Evolutionary conservation across 1,140 invertebrate genomes (phyloP).

Genomic region (Lerema accius): DNA sequence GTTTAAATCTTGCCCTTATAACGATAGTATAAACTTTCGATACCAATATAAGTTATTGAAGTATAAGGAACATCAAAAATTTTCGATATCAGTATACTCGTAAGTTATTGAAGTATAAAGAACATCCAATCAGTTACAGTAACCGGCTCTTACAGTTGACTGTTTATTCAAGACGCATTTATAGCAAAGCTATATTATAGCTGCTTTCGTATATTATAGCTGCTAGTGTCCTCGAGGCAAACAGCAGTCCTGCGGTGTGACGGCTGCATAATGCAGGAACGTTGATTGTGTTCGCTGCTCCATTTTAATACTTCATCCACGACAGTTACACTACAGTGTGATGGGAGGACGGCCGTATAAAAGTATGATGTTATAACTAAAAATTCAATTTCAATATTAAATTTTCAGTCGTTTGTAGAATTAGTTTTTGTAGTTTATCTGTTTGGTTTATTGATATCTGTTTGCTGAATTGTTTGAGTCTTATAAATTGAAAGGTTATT

Average conservation of each 20-base stretch:
- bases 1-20: too few species aligned
- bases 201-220: neutral
- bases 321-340: constrained; percentile 18
- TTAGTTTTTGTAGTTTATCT: neutral
- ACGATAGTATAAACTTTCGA: too few species aligned
- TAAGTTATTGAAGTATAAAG: too few species aligned
- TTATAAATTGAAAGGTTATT: neutral
- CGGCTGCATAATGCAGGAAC: constrained; percentile 23
- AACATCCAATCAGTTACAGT: too few species aligned
- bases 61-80: too few species aligned
- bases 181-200: neutral
- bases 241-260: constrained; percentile 3
- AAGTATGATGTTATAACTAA: neutral
- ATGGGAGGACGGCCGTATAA: constrained; percentile 1
- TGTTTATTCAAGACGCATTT: too few species aligned
- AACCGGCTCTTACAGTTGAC: too few species aligned
- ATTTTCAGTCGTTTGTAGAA: neutral
- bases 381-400: neutral
- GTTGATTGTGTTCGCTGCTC: constrained; percentile 31
- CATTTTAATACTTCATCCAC: constrained; percentile 31
- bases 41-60: too few species aligned
- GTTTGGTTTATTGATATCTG: neutral
- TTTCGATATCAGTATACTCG: too few species aligned
- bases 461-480: neutral
- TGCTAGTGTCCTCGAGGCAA: neutral